Evolutionary conservation across 1,140 invertebrate species (phyloP).

Genomic region (Tetramorium parvispinum): DNA sequence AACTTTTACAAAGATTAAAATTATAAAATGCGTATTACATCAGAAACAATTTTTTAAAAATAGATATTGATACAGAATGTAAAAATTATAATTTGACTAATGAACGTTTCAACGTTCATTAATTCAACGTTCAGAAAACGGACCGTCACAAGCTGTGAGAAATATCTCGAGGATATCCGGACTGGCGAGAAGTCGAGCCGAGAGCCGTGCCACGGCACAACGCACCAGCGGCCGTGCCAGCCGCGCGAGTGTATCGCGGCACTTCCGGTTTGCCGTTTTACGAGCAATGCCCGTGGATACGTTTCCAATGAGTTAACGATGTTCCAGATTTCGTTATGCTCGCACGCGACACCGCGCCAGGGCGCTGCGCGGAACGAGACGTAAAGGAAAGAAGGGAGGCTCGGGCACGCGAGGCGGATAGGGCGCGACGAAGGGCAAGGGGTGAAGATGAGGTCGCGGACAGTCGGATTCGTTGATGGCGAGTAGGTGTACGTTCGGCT

Average conservation of each 20-base stretch:
- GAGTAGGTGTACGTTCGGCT: conserved; percentile 83
- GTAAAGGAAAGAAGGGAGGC: conserved; percentile 36
- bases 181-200: conserved; percentile 6
- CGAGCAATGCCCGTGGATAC: conserved; percentile 54
- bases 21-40: background rate
- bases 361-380: conserved; percentile 59
- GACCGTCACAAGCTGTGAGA: background rate
- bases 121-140: background rate
- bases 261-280: conserved; percentile 55
- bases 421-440: conserved; percentile 68
- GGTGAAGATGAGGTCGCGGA: conserved; percentile 74
- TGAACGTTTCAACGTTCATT: background rate
- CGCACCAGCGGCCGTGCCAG: background rate
- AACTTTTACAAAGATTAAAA: conserved; percentile 12
- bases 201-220: background rate
- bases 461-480: conserved; percentile 81
- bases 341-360: conserved; percentile 41
- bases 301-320: conserved; percentile 76
- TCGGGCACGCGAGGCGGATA: conserved; percentile 28
- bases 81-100: background rate
- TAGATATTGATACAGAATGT: background rate
- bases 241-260: conserved; percentile 41
- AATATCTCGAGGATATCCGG: conserved; percentile 2
- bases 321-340: conserved; percentile 73
- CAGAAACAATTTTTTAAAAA: background rate